Percentiles rank a stretch among this genome's conserved stretches.
These are phyloP conservation scores for Anthopleura sola DNA, from an alignment of 64 coral and sea anemone genomes.

Conservation along the genomic window DNA sequence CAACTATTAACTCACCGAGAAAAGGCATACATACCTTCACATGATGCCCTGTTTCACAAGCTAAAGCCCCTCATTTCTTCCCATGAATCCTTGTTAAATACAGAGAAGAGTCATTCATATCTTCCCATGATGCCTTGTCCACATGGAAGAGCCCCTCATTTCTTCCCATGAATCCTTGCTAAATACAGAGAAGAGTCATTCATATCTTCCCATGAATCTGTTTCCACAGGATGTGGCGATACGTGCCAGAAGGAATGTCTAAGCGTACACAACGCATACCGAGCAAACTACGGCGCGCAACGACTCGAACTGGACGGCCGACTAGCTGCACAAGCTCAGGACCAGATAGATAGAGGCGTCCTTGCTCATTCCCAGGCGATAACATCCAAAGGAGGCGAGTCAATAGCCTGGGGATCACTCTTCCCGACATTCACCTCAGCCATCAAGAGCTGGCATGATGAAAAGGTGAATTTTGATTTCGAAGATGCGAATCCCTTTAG, in stretches of 20 bases:
- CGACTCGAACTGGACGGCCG: slow-evolving; percentile 28
- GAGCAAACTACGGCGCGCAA: slow-evolving; percentile 47
- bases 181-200: not conserved
- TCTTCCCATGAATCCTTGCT: not conserved
- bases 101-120: too few species aligned
- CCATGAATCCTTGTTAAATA: too few species aligned
- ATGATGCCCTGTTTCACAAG: too few species aligned
- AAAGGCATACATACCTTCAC: too few species aligned
- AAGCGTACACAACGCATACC: slow-evolving; percentile 53
- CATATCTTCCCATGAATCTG: not conserved
- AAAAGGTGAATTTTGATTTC: slow-evolving; percentile 46
- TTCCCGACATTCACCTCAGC: slow-evolving; percentile 76
- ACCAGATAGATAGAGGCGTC: slow-evolving; percentile 59
- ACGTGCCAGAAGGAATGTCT: slow-evolving; percentile 65
- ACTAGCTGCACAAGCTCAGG: slow-evolving; percentile 58
- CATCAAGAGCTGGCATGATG: slow-evolving; percentile 81
- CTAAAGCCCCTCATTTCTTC: not conserved
- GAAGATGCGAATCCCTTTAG: slow-evolving; percentile 21
- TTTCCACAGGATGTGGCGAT: slow-evolving; percentile 30
- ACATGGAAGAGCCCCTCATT: not conserved
- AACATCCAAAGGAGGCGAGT: slow-evolving; percentile 47
- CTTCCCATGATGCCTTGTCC: too few species aligned
- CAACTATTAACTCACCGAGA: too few species aligned
- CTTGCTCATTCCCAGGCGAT: slow-evolving; percentile 69
- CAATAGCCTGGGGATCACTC: slow-evolving; percentile 73